Evolutionary conservation across 2,888 invertebrate genomes (phyloP).

Genomic region (Acrobasis consociella): DNA sequence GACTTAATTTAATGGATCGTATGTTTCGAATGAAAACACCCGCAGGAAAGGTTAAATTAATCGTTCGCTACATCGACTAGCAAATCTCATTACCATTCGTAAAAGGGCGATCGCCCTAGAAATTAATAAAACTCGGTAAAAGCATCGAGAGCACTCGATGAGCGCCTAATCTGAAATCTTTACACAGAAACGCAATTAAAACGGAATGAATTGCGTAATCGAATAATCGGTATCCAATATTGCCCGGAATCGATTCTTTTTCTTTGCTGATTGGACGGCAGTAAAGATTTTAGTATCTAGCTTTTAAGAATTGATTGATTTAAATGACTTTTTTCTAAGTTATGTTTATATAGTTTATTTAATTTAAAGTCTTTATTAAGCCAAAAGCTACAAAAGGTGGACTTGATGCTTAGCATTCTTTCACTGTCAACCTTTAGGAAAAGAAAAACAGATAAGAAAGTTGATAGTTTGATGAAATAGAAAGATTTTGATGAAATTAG

Average conservation of each 20-base stretch:
- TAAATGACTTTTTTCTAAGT: too few species aligned
- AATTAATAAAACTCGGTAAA: constrained; percentile 31
- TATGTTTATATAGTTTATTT: too few species aligned
- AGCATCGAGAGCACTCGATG: constrained; percentile 29
- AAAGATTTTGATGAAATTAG: too few species aligned
- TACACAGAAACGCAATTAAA: constrained; percentile 46
- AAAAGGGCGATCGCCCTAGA: constrained; percentile 28
- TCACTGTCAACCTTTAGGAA: too few species aligned
- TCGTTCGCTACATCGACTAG: constrained; percentile 13
- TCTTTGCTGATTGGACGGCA: not conserved
- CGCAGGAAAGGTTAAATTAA: constrained; percentile 9
- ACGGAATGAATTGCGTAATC: constrained; percentile 45
- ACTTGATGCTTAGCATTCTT: too few species aligned
- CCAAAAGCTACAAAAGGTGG: too few species aligned
- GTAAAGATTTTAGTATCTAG: not conserved
- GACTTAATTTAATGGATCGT: too few species aligned
- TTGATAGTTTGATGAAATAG: too few species aligned
- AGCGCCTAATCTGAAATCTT: constrained; percentile 28
- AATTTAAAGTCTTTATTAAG: too few species aligned
- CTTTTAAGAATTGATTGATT: not conserved
- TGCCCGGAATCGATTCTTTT: constrained; percentile 32
- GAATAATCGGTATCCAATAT: constrained; percentile 42
- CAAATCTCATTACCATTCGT: constrained; percentile 31
- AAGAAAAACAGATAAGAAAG: too few species aligned
- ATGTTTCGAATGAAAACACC: not conserved